Percentiles rank a stretch among this genome's conserved stretches.
Conservation (phyloP, 1,140 invertebrate species). For the Trinorchestia longiramus region DNA sequence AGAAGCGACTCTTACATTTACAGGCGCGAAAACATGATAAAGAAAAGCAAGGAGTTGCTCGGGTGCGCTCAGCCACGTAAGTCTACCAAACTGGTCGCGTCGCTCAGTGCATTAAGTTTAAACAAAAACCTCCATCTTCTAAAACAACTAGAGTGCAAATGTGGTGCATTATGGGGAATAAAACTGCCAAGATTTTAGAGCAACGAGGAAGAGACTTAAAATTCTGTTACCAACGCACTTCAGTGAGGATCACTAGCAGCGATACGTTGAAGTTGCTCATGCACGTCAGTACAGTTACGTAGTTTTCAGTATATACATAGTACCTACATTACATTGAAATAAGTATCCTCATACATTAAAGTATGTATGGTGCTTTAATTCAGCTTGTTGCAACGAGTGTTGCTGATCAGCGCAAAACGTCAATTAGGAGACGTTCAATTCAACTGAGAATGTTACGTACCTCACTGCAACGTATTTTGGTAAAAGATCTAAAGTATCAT, state of each 20-base stretch:
- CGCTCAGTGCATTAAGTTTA: constrained; percentile 8
- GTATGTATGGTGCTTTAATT: no score
- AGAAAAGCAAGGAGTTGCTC: constrained; percentile 4
- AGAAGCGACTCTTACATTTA: constrained; percentile 27
- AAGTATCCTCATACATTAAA: no score
- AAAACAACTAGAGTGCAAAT: neutral
- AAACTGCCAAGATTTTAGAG: neutral
- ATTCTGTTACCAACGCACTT: neutral
- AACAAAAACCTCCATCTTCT: neutral
- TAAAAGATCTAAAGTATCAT: no score
- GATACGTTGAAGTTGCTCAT: neutral
- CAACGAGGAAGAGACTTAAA: neutral
- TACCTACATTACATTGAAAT: no score
- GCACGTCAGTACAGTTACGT: neutral
- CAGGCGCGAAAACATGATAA: constrained; percentile 34
- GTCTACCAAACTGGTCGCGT: neutral
- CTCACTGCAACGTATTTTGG: no score
- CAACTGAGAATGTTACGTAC: no score
- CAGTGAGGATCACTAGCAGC: neutral
- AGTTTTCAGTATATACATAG: no score
- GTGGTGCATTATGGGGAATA: neutral
- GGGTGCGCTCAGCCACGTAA: neutral
- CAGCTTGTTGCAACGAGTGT: no score
- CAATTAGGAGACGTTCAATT: no score
- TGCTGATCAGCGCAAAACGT: no score